Evolutionary conservation across 2,113 vertebrate species (phyloP).

Genomic region (Phocoena sinus): DNA sequence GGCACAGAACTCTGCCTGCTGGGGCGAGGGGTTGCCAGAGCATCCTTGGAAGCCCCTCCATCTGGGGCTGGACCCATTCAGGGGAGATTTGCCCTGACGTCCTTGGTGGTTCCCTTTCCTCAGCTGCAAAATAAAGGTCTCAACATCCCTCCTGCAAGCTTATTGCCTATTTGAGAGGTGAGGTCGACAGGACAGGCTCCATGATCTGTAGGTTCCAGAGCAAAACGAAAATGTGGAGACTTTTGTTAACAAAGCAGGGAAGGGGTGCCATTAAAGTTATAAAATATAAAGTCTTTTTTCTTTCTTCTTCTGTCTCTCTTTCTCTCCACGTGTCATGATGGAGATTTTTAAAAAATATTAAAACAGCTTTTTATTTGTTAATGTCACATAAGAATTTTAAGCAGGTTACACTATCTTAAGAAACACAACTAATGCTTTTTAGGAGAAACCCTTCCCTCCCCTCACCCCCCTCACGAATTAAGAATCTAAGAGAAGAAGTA

Average conservation of each 20-base stretch:
- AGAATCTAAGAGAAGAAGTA: slow-evolving; percentile 64
- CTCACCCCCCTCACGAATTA: neutral
- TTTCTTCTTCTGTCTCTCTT: neutral
- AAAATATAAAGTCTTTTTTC: neutral
- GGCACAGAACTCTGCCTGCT: neutral
- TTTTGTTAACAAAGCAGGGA: neutral
- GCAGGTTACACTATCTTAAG: slow-evolving; percentile 77
- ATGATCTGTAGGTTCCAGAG: neutral
- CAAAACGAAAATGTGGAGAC: neutral
- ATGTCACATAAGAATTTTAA: slow-evolving; percentile 73
- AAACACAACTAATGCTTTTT: slow-evolving; percentile 67
- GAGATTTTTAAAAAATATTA: slow-evolving; percentile 8
- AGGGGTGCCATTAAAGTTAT: too few species aligned
- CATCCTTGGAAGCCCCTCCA: rapidly evolving
- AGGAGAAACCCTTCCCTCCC: slow-evolving; percentile 36
- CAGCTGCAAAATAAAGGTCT: neutral
- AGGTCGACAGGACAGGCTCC: rapidly evolving
- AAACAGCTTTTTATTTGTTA: slow-evolving; percentile 76
- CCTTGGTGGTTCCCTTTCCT: neutral
- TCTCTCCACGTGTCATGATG: neutral
- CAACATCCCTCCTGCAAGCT: neutral
- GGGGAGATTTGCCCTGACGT: rapidly evolving
- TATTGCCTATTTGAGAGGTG: rapidly evolving
- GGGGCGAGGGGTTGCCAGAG: rapidly evolving
- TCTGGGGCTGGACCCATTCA: neutral